Evolutionary conservation across 2,113 vertebrate species (phyloP).

Genomic region (Trichomycterus rosablanca): DNA sequence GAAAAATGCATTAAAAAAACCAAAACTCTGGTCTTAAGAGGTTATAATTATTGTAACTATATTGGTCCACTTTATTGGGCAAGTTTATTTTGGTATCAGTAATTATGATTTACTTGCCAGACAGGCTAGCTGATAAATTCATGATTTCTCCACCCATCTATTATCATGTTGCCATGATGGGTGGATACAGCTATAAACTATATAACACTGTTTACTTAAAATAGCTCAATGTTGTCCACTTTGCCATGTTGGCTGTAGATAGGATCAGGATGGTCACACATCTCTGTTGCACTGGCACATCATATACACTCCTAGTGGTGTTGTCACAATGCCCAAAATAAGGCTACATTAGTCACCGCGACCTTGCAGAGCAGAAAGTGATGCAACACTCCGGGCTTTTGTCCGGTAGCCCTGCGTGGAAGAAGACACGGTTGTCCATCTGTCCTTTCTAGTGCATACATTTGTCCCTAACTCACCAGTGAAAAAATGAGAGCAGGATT

Average conservation of each 20-base stretch:
- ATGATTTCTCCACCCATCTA: too few species aligned
- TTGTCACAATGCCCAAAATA: constrained; percentile 5
- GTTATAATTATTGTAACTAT: too few species aligned
- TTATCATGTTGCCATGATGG: constrained; percentile 28
- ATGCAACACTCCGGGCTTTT: constrained; percentile 52
- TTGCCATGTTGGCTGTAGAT: too few species aligned
- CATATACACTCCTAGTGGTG: background rate
- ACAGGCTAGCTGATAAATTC: too few species aligned
- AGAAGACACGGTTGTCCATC: constrained; percentile 60
- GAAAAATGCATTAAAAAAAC: too few species aligned
- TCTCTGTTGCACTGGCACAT: background rate
- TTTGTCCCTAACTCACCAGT: constrained; percentile 65
- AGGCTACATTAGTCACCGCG: constrained; percentile 13
- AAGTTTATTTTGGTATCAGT: too few species aligned
- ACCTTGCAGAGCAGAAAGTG: constrained; percentile 45
- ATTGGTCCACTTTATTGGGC: too few species aligned
- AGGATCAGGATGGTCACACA: background rate
- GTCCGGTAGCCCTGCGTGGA: constrained; percentile 35
- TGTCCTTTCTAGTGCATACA: constrained; percentile 78
- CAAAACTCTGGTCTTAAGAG: too few species aligned
- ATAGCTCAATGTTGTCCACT: too few species aligned
- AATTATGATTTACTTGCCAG: too few species aligned
- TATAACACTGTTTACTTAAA: too few species aligned
- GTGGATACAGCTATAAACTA: background rate
- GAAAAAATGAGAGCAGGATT: constrained; percentile 30